Evolutionary conservation across 2,888 invertebrate genomes (phyloP).

Genomic region (Deilephila elpenor): DNA sequence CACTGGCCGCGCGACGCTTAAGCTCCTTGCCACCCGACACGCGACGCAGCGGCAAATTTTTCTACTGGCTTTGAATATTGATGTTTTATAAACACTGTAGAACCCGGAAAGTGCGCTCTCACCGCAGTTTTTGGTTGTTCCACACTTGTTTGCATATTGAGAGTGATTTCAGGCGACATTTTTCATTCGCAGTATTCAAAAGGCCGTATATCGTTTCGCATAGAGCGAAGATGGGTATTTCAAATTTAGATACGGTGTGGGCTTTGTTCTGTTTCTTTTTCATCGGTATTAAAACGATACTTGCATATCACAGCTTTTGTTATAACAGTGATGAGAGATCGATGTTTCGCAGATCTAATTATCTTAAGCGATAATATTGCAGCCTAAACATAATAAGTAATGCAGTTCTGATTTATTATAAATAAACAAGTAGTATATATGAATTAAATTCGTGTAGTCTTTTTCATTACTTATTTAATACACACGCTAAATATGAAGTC

Average conservation of each 20-base stretch:
- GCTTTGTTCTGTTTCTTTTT: conserved; percentile 15
- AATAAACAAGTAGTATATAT: not conserved
- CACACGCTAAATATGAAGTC: not conserved
- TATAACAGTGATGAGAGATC: too few species aligned
- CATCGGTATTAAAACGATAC: too few species aligned
- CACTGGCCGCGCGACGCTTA: conserved; percentile 32
- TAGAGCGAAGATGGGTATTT: conserved; percentile 21
- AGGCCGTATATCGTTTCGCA: conserved; percentile 11
- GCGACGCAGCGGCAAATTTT: conserved; percentile 62
- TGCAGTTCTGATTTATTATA: not conserved
- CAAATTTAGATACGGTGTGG: conserved; percentile 1
- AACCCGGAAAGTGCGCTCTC: conserved; percentile 28
- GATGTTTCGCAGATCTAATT: too few species aligned
- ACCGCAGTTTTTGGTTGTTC: conserved; percentile 43
- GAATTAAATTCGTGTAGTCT: not conserved
- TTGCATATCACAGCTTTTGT: too few species aligned
- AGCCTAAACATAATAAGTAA: too few species aligned
- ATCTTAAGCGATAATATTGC: too few species aligned
- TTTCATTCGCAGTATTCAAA: conserved; percentile 40
- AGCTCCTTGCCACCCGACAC: conserved; percentile 49
- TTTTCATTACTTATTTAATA: not conserved
- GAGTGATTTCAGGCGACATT: conserved; percentile 40
- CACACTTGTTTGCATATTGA: conserved; percentile 43
- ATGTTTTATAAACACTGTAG: conserved; percentile 63
- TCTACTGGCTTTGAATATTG: conserved; percentile 73